Evolutionary conservation across 2,888 invertebrate genomes (phyloP).

Genomic region (Phorcus lineatus): DNA sequence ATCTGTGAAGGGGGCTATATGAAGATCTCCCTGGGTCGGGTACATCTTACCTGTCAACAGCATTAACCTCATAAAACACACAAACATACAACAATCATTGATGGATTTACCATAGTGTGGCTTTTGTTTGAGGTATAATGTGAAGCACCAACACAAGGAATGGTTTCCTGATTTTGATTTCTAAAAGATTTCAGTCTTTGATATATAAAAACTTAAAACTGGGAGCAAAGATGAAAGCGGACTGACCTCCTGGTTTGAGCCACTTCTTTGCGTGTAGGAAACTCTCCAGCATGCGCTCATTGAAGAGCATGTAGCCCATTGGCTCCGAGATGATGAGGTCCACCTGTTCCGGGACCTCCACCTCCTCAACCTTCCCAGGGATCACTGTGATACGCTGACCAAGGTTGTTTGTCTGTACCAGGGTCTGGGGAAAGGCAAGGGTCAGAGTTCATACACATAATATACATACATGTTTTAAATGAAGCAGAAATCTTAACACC

Average conservation of each 20-base stretch:
- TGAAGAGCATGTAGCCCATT: constrained; percentile 99
- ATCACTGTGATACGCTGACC: constrained; percentile 92
- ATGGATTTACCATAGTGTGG: too few species aligned
- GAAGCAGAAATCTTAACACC: too few species aligned
- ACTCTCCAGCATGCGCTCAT: constrained; percentile 98
- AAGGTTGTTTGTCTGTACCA: constrained; percentile 93
- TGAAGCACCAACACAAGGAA: too few species aligned
- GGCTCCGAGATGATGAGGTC: constrained; percentile 99
- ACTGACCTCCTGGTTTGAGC: constrained; percentile 84
- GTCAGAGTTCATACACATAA: background rate
- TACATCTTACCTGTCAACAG: constrained; percentile 90
- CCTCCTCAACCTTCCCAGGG: constrained; percentile 98
- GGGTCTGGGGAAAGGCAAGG: constrained; percentile 77
- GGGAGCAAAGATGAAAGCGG: too few species aligned
- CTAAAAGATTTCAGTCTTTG: too few species aligned
- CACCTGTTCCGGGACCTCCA: constrained; percentile 94
- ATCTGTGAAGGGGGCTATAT: constrained; percentile 98
- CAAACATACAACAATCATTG: too few species aligned
- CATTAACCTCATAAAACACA: background rate
- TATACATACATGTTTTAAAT: too few species aligned
- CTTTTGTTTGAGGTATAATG: too few species aligned
- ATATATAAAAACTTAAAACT: too few species aligned
- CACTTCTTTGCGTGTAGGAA: constrained; percentile 99
- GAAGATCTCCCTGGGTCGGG: constrained; percentile 96
- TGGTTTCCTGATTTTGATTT: too few species aligned